Conservation (phyloP, 2,888 invertebrate genomes). For the Orthosia gothica region DNA sequence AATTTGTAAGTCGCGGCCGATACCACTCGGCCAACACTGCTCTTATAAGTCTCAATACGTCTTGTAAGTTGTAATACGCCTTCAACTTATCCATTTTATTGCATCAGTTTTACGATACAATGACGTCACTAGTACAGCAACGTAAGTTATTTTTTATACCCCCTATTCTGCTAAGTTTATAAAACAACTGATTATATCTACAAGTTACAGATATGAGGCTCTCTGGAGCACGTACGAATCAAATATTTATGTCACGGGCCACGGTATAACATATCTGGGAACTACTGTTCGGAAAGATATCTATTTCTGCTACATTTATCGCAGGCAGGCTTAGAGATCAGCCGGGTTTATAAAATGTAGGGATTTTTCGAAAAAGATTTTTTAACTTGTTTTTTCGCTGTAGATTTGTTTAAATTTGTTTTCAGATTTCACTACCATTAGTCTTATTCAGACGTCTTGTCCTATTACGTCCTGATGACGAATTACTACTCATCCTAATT, state of each 20-base stretch:
- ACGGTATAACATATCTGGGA: conserved; percentile 36
- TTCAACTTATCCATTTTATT: neutral
- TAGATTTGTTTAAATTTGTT: neutral
- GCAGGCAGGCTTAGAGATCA: conserved; percentile 19
- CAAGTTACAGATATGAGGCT: conserved; percentile 25
- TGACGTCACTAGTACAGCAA: neutral
- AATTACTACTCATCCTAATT: neutral
- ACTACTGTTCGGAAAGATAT: conserved; percentile 51
- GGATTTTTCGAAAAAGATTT: neutral
- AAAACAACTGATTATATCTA: conserved; percentile 34
- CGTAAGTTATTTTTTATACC: neutral
- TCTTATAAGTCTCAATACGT: no score
- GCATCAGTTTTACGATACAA: neutral
- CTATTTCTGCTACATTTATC: conserved; percentile 48
- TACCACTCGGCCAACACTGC: no score
- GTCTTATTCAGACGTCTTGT: neutral
- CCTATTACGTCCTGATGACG: neutral
- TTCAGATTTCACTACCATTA: neutral
- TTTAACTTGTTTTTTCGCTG: neutral
- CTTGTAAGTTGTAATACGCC: no score
- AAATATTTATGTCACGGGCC: conserved; percentile 62
- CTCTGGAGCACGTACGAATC: conserved; percentile 58
- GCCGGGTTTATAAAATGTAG: conserved; percentile 11
- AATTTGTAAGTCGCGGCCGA: no score
- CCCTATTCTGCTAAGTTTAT: conserved; percentile 33